A percentile compares a stretch with the other conserved stretches of the same genome.
phyloP scores from a whole-genome alignment of 2,797 vertebrate genomes.

The Myotis vivesi region DNA sequence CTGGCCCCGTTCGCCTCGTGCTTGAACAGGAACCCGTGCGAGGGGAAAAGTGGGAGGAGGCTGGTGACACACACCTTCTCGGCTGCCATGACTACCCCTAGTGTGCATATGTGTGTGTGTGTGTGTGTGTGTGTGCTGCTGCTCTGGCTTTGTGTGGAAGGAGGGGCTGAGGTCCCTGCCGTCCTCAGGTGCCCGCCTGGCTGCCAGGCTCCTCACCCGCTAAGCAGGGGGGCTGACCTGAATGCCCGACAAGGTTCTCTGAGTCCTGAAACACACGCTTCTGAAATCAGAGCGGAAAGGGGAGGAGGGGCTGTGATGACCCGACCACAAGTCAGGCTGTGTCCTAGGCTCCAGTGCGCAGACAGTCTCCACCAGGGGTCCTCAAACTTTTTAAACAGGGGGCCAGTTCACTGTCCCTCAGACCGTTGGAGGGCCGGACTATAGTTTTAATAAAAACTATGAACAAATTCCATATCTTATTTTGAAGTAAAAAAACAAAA shows the following conservation, averaged over 20 bases:
- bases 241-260: background rate
- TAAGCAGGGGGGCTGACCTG: background rate
- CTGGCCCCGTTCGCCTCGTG: background rate
- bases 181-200: background rate
- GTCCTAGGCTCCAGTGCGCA: background rate
- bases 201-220: background rate
- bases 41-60: background rate
- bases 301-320: background rate
- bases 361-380: too few relatives aligned
- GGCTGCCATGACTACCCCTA: background rate
- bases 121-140: background rate
- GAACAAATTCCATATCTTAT: too few relatives aligned
- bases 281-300: background rate
- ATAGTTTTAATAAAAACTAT: too few relatives aligned
- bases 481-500: too few relatives aligned
- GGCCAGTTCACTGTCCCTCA: too few relatives aligned
- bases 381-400: too few relatives aligned
- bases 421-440: too few relatives aligned
- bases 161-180: background rate
- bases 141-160: background rate
- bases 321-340: background rate
- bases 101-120: fast-evolving
- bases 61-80: background rate
- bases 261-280: background rate
- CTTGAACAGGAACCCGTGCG: conserved; percentile 27